Evolutionary conservation across 2,888 invertebrate genomes (phyloP).

Genomic region (Nemapogon koenigi): DNA sequence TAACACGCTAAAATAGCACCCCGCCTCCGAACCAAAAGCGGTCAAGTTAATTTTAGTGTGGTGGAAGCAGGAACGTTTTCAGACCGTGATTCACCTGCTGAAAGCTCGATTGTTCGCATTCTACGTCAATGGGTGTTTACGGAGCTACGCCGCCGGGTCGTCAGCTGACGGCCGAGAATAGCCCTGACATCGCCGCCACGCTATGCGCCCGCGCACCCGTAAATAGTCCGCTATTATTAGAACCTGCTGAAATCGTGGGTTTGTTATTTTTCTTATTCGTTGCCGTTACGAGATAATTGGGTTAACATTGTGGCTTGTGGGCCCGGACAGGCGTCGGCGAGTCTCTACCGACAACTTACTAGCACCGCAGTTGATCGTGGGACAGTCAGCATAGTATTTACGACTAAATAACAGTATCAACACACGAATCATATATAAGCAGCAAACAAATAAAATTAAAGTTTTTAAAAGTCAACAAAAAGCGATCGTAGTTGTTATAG

Average conservation of each 20-base stretch:
- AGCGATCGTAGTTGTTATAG: too few species aligned
- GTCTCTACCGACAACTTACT: constrained; percentile 35
- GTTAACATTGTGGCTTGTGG: constrained; percentile 58
- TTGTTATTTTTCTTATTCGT: constrained; percentile 66
- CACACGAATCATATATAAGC: too few species aligned
- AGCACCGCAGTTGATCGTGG: too few species aligned
- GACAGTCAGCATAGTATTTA: too few species aligned
- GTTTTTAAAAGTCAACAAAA: too few species aligned
- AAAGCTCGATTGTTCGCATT: constrained; percentile 62
- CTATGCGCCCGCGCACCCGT: constrained; percentile 63
- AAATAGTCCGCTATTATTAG: constrained; percentile 63
- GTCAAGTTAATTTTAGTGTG: constrained; percentile 58
- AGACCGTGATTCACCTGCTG: constrained; percentile 61
- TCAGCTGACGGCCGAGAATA: constrained; percentile 64
- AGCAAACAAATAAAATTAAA: too few species aligned
- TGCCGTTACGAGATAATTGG: constrained; percentile 64
- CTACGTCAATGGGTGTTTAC: constrained; percentile 61
- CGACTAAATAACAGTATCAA: too few species aligned
- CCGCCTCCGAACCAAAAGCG: constrained; percentile 63
- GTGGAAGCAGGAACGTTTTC: constrained; percentile 54
- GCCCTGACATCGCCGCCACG: constrained; percentile 62
- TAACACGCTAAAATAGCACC: constrained; percentile 52
- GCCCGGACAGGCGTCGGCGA: constrained; percentile 58
- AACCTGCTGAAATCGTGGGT: constrained; percentile 63
- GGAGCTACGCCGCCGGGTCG: constrained; percentile 52